Base-by-base conservation (phyloP, 2,113 vertebrate species). In the Cyanistes caeruleus region DNA sequence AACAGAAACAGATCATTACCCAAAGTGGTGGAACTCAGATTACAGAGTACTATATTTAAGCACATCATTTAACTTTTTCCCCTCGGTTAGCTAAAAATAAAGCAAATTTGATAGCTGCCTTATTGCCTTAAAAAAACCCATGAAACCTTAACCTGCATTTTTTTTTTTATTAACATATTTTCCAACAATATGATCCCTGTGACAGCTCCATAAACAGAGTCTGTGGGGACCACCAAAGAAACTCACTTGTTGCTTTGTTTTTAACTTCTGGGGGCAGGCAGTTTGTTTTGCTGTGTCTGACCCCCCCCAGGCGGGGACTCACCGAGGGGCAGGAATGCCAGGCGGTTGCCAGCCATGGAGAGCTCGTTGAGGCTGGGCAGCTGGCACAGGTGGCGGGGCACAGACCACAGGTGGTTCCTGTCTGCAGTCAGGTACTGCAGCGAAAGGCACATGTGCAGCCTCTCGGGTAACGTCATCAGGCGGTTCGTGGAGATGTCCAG, bases 281-380 rank as follows among this genome's bases (percentile, higher is more conserved):
- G 48, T 13, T 88, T 23, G 43, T 70, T 84, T 48, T 55, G 49
- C 70, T 3, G 52, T 27, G 49, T 41, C 9, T 24, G 53, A 13
- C 37, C n/a, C 53, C 46, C 43, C 46, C 48, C 37, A 39, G 33
- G 4, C 0, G 23, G 49, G 74, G 46, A 97, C 98, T 99, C 96
- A 99, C 99, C 99, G 8, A 99, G 98, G 6, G 99, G 99, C 85
- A 99, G 96, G 94, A 98, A 99, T 2, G 97, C 98, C 44, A 99
- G 98, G 74, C 98, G 97, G 98, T 99, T 99, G 46, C 99, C 98
- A 20, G 99, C 99, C 99, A 99, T 98, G 94, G 99, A 99, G 91
- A 99, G 99, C 98, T 99, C 99, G 25, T 98, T 99, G 98, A 99
- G 99, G 97, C 98, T 98, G 37, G 98, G 98, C 41, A 99, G 98